phyloP scores from a whole-genome alignment of 2,113 vertebrate species.

The Chauna torquata region DNA sequence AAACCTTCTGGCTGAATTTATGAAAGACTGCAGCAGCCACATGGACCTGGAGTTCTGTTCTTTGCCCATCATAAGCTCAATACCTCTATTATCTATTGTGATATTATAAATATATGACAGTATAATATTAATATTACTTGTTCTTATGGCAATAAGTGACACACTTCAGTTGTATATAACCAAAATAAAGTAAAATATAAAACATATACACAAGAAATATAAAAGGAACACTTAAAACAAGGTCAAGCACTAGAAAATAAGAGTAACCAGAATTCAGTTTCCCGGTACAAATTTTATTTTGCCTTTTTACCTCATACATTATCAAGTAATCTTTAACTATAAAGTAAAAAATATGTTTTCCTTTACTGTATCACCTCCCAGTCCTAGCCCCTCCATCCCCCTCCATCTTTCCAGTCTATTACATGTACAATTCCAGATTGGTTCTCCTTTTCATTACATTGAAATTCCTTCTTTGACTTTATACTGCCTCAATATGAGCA shows the following conservation, averaged over 20 bases:
- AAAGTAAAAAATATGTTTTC: background rate
- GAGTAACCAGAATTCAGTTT: background rate
- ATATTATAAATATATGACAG: background rate
- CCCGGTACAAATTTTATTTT: background rate
- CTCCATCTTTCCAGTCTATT: background rate
- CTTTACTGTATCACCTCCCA: background rate
- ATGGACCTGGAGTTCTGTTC: background rate
- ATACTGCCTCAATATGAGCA: rapidly evolving
- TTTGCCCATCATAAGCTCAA: background rate
- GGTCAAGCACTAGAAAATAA: background rate
- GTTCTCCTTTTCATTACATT: background rate
- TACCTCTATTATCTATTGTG: background rate
- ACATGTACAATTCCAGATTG: background rate
- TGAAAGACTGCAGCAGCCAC: rapidly evolving
- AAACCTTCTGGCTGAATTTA: background rate
- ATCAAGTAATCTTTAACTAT: background rate
- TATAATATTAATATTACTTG: background rate
- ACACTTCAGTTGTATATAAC: background rate
- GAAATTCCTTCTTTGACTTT: background rate
- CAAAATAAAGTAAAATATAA: background rate
- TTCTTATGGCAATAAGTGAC: background rate
- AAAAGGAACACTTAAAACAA: background rate
- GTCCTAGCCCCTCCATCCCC: background rate
- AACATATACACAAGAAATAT: background rate
- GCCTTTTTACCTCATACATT: background rate